Base-by-base conservation (phyloP, 1,140 invertebrate species). In the Hydropsyche tenuis region DNA sequence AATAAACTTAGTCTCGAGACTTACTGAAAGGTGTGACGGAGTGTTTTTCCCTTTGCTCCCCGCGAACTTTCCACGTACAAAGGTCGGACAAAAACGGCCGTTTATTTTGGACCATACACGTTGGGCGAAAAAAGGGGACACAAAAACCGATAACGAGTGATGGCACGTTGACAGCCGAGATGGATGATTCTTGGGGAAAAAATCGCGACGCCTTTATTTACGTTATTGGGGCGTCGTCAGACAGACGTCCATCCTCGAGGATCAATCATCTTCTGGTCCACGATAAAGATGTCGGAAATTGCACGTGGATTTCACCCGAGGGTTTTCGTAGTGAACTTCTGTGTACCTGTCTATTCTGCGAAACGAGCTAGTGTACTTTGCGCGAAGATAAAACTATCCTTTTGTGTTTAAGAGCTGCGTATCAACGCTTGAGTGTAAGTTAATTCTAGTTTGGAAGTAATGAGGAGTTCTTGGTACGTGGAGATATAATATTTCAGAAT, bases 161-260 rank as follows among this genome's bases (percentile, higher is more conserved):
- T 56, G 51, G 18, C 51, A 56, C 51, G 12, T 4, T 60, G 56
- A 60, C 56, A 60, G 56, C 20, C 22, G 56, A 60, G 56, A 60
- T 60, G 56, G 56, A 60, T 60, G 56, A 60, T 60, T 60, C 56
- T 60, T 53, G n/a, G 23, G 7, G 22, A 60, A 60, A 60, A 25
- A 60, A 25, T 12, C 18, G 56, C 18, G 22, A 60, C 22, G 22
- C 20, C 56, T 60, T 60, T 60, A 60, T 60, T 60, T 60, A 60
- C 22, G 56, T 60, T 27, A 20, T 60, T 60, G 56, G 48, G 9
- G 23, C 22, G 56, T 60, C 22, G 7, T 18, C 25, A 14, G 56
- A 27, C 56, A 60, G 9, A 25, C 56, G 20, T 60, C 23, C 23
- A 7, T 53, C 48, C n/a, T 53, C 16, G 22, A 3, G 22, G 56